These are phyloP conservation scores for Xyliphius kryptos DNA, from an alignment of 2,113 vertebrate species.

Conservation along the genomic window DNA sequence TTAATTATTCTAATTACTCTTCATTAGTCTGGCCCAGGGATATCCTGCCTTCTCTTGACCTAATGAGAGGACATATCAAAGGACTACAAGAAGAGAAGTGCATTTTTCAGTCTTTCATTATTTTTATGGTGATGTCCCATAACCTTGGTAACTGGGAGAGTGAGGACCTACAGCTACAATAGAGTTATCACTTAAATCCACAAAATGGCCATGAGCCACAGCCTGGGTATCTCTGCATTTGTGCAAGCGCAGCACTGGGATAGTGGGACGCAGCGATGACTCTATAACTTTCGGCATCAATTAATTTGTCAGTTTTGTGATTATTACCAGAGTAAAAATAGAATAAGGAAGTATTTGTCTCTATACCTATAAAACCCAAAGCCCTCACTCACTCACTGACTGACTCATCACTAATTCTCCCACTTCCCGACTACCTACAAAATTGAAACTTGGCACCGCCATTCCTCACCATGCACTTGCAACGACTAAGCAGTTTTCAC, in stretches of 20 bases:
- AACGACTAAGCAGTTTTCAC: no score
- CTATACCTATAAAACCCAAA: no score
- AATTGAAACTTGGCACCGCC: no score
- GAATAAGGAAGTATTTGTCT: no score
- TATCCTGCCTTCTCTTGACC: conserved; percentile 6
- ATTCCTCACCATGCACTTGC: no score
- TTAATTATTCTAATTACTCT: conserved; percentile 46
- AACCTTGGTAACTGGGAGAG: neutral
- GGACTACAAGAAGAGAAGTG: neutral
- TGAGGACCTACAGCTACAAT: neutral
- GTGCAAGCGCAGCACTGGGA: neutral
- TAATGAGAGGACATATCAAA: neutral
- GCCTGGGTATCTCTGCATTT: neutral
- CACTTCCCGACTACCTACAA: no score
- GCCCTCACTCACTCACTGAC: no score
- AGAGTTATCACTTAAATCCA: neutral
- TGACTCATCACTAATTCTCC: no score
- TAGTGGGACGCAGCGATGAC: neutral
- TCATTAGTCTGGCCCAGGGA: conserved; percentile 39
- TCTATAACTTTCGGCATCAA: no score
- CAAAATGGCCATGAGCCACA: neutral
- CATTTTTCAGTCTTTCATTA: neutral
- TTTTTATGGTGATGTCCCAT: neutral
- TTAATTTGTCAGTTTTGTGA: no score
- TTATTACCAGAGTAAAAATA: no score